phyloP scores from a whole-genome alignment of 1,140 invertebrate genomes.

The Drosophila malerkotliana region DNA sequence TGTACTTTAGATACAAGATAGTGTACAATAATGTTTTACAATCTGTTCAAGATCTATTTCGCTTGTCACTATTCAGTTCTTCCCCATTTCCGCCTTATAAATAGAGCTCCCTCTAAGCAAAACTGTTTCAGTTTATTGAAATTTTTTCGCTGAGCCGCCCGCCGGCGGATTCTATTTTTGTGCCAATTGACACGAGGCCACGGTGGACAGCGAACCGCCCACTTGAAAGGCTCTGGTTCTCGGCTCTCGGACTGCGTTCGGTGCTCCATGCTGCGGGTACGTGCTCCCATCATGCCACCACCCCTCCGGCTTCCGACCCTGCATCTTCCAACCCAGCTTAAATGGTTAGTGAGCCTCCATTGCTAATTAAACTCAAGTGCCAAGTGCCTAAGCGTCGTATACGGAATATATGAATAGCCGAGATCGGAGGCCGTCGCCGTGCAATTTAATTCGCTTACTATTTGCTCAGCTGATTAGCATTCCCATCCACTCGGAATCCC shows the following conservation, averaged over 20 bases:
- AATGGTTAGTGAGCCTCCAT: constrained; percentile 15
- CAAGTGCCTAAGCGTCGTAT: constrained; percentile 23
- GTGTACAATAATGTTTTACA: no score
- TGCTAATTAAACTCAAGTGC: constrained; percentile 54
- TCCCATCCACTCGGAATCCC: constrained; percentile 24
- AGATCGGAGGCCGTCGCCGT: constrained; percentile 9
- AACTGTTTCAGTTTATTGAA: constrained; percentile 24
- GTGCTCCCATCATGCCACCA: constrained; percentile 3
- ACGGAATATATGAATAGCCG: constrained; percentile 17
- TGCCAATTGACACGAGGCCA: constrained; percentile 68
- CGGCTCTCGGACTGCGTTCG: not conserved
- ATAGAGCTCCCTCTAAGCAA: constrained; percentile 21
- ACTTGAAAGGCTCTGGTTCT: constrained; percentile 45
- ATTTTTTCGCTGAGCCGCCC: constrained; percentile 11
- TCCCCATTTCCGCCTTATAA: constrained; percentile 26
- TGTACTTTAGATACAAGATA: no score
- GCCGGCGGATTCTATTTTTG: constrained; percentile 65
- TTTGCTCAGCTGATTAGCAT: constrained; percentile 52
- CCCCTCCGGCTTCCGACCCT: not conserved
- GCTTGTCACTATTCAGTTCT: constrained; percentile 18
- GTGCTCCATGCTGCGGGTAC: constrained; percentile 7
- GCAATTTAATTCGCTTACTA: constrained; percentile 34
- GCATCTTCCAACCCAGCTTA: not conserved
- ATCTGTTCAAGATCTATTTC: not conserved
- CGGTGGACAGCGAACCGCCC: constrained; percentile 27